These are phyloP conservation scores for Schlechtendalia chinensis DNA, from an alignment of 1,140 invertebrate species.

Conservation along the genomic window DNA sequence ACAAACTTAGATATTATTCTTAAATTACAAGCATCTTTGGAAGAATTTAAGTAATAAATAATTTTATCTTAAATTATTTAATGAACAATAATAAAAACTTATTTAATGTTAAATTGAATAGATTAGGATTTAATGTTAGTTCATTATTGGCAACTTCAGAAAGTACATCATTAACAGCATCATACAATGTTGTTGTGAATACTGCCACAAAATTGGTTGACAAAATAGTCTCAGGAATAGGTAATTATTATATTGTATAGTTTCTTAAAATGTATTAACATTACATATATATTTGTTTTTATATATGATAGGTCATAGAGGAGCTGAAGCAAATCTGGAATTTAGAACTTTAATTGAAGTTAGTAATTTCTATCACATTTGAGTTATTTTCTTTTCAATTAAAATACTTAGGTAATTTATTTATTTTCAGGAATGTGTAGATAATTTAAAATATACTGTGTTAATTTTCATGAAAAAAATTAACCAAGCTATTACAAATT, in stretches of 20 bases:
- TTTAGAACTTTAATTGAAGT: conserved; percentile 3
- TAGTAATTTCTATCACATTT: not conserved
- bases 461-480: not conserved
- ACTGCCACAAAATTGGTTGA: conserved; percentile 16
- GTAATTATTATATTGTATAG: conserved; percentile 9
- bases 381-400: not conserved
- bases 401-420: not conserved
- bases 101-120: not conserved
- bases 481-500: not conserved
- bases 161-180: not conserved
- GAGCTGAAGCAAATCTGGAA: not conserved
- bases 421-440: conserved; percentile 13
- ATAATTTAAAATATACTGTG: not conserved
- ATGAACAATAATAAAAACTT: not conserved
- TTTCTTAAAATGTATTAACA: not conserved
- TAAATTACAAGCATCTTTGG: conserved; percentile 7
- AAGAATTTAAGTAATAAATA: conserved; percentile 19
- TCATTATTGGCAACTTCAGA: conserved; percentile 5
- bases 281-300: not conserved
- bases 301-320: not conserved
- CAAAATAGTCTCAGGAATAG: conserved; percentile 18
- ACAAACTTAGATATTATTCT: not conserved
- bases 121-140: conserved; percentile 18
- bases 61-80: not conserved
- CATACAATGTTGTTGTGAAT: conserved; percentile 1